Base-by-base conservation (phyloP, 2,797 vertebrate genomes). In the Tragopan temminckii region DNA sequence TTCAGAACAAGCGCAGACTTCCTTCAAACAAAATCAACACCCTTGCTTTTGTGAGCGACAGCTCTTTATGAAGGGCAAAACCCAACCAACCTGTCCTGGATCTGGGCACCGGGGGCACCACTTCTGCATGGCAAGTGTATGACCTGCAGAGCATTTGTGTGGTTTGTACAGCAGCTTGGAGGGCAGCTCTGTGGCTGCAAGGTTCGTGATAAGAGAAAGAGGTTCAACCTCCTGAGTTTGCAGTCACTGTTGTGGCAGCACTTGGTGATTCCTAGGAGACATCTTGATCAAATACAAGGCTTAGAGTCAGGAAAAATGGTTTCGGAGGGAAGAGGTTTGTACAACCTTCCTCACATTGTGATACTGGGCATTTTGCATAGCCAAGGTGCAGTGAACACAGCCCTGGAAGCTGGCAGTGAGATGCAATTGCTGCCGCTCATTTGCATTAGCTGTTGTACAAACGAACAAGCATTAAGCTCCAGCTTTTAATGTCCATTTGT, bases 131-230 rank as follows among this genome's bases (percentile, higher is more conserved):
- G 13, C 9, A 23, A 67, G n/a, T 0, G 0, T 40, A 42, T 0
- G 0, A 21, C 71, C 69, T 63, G 38, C 12, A 33, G 50, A 43
- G 6, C 5, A 33, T 9, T 27, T 0, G 0, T 0, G 0, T 12
- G 5, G 9, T 82, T 92, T 62, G 57, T 38, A 46, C 29, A 50
- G 4, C 1, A 1, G 46, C 33, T 63, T 13, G 27, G 4, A 23
- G 38, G 40, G 33, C 24, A 36, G 23, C 19, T 45, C 74, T 61
- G 29, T 50, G 64, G 38, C 6, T 14, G 29, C 36, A n/a, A 69
- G 35, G 29, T 31, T 43, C 31, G 7, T n/a, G 31, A 33, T 29
- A 17, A 29, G 52, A 29, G 53, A 48, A 79, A 58, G 35, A 83
- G 5, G 9, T 66, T 20, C 9, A 52, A 38, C 36, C 45, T 31